phyloP scores from a whole-genome alignment of 2,797 vertebrate genomes.

The Buceros bicornis region DNA sequence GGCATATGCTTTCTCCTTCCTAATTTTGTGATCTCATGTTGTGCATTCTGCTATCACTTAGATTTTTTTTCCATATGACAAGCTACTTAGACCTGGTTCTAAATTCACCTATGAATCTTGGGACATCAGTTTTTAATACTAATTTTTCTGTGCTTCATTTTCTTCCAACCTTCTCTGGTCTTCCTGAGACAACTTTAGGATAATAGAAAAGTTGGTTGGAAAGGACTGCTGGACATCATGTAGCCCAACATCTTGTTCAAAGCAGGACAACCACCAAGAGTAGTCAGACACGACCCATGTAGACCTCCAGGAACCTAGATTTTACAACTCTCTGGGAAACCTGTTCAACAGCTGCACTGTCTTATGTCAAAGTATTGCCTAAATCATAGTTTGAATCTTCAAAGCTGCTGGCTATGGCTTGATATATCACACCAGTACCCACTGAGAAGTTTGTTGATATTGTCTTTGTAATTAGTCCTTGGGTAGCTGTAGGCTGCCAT shows the following conservation, averaged over 20 bases:
- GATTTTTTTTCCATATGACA: neutral
- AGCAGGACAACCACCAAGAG: neutral
- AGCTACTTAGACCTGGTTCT: neutral
- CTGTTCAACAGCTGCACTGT: neutral
- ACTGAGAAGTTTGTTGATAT: neutral
- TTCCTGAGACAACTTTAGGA: neutral
- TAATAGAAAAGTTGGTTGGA: neutral
- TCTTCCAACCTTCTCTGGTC: neutral
- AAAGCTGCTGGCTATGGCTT: neutral
- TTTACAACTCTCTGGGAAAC: neutral
- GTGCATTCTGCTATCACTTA: neutral
- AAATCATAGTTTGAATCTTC: neutral
- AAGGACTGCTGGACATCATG: neutral
- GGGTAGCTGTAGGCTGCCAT: neutral
- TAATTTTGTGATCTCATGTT: neutral
- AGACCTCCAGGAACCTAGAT: neutral
- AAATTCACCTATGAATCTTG: neutral
- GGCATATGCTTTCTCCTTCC: neutral
- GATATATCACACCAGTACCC: neutral
- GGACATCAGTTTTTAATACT: neutral
- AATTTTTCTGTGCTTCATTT: neutral
- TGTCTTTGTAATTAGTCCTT: neutral
- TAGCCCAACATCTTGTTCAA: neutral
- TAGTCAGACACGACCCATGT: neutral
- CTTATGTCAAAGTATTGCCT: neutral